phyloP scores from a whole-genome alignment of 2,797 vertebrate genomes.

The Crenuchus spilurus region DNA sequence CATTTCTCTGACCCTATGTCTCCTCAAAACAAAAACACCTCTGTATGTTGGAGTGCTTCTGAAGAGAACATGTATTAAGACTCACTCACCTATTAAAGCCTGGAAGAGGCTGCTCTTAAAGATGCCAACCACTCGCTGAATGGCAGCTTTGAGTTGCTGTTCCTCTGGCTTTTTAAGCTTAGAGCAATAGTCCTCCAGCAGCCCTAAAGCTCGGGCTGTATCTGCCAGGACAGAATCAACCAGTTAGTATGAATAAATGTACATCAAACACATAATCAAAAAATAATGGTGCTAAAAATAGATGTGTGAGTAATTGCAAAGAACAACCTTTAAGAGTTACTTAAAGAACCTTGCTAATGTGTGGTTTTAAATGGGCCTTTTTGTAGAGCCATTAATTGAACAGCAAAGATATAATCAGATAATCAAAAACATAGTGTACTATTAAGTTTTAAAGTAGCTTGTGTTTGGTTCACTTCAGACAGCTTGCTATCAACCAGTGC shows the following conservation, averaged over 20 bases:
- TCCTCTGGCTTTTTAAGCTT: constrained; percentile 90
- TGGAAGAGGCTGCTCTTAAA: constrained; percentile 95
- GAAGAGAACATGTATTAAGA: constrained; percentile 37
- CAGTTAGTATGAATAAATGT: background rate
- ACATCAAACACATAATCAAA: background rate
- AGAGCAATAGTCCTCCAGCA: constrained; percentile 93
- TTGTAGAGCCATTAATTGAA: background rate
- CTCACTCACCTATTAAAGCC: constrained; percentile 94
- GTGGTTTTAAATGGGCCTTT: background rate
- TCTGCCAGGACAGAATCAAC: constrained; percentile 72
- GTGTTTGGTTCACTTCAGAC: background rate
- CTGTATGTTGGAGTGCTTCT: background rate
- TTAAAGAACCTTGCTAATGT: background rate
- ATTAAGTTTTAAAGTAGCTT: background rate
- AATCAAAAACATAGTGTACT: background rate
- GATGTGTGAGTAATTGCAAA: too few relatives aligned
- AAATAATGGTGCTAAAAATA: too few relatives aligned
- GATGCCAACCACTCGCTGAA: constrained; percentile 91
- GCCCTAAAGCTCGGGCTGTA: constrained; percentile 86
- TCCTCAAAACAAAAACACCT: background rate
- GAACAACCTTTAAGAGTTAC: too few relatives aligned
- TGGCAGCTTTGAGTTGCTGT: constrained; percentile 88
- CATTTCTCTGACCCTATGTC: background rate
- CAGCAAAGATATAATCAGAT: background rate
- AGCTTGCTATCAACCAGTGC: background rate